Evolutionary conservation across 2,113 vertebrate species (phyloP).

Genomic region (Neoarius graeffei): DNA sequence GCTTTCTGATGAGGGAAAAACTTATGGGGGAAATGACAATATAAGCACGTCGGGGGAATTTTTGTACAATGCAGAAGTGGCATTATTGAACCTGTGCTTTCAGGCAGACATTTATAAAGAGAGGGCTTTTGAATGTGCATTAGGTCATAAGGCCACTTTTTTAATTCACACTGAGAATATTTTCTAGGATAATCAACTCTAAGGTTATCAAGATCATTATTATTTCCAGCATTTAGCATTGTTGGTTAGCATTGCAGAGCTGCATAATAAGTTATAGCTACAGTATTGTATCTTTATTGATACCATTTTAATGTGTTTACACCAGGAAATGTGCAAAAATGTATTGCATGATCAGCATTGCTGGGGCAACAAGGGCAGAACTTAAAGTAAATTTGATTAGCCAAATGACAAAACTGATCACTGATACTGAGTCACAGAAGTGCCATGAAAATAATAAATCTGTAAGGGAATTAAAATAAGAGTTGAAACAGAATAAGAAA

Average conservation of each 20-base stretch:
- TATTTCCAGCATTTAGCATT: not conserved
- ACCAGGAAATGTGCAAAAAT: too few species aligned
- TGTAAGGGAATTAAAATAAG: too few species aligned
- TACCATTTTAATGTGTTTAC: not conserved
- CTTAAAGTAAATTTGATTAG: not conserved
- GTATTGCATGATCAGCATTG: not conserved
- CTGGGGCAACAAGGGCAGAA: not conserved
- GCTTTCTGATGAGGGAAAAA: slow-evolving; percentile 23
- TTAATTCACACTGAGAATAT: not conserved
- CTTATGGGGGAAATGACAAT: slow-evolving; percentile 15
- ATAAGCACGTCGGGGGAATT: not conserved
- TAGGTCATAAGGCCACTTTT: not conserved
- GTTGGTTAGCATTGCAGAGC: not conserved
- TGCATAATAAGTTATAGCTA: not conserved
- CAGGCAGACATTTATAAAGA: not conserved
- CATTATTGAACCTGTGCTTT: slow-evolving; percentile 1
- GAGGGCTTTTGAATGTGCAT: not conserved
- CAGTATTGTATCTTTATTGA: not conserved
- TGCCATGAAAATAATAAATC: too few species aligned
- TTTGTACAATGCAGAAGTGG: slow-evolving; percentile 4
- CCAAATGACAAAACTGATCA: not conserved
- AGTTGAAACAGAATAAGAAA: too few species aligned
- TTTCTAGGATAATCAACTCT: not conserved
- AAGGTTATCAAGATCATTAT: not conserved
- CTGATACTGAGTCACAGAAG: too few species aligned